phyloP scores from a whole-genome alignment of 2,888 invertebrate genomes.

The Ophion ventricosus region DNA sequence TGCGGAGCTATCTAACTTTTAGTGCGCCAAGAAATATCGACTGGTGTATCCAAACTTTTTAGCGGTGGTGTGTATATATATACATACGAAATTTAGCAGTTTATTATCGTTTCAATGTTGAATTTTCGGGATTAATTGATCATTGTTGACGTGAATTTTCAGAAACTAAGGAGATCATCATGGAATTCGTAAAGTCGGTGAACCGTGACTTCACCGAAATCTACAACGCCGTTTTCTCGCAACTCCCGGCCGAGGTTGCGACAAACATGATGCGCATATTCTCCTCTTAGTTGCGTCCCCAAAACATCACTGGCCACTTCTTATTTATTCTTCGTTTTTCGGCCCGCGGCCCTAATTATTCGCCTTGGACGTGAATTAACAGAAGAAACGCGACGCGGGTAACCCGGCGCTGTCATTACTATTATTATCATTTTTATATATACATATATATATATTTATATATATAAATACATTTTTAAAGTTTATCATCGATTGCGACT shows the following conservation, averaged over 20 bases:
- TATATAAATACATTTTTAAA: constrained; percentile 1
- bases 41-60: too few relatives aligned
- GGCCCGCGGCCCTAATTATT: constrained; percentile 30
- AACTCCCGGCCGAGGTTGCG: constrained; percentile 81
- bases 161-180: constrained; percentile 84
- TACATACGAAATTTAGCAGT: too few relatives aligned
- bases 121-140: background rate
- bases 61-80: too few relatives aligned
- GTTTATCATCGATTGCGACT: constrained; percentile 22
- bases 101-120: too few relatives aligned
- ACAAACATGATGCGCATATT: constrained; percentile 77
- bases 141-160: constrained; percentile 48
- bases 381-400: constrained; percentile 18
- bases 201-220: constrained; percentile 86
- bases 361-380: constrained; percentile 38
- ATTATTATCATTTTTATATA: constrained; percentile 11
- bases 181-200: constrained; percentile 85
- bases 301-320: background rate
- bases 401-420: constrained; percentile 25
- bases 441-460: background rate
- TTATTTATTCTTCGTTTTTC: constrained; percentile 8
- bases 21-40: too few relatives aligned
- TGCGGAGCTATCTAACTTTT: too few relatives aligned
- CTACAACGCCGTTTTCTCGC: constrained; percentile 83
- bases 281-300: constrained; percentile 35